Conservation (phyloP, 2,113 vertebrate species). For the Willisornis vidua region DNA sequence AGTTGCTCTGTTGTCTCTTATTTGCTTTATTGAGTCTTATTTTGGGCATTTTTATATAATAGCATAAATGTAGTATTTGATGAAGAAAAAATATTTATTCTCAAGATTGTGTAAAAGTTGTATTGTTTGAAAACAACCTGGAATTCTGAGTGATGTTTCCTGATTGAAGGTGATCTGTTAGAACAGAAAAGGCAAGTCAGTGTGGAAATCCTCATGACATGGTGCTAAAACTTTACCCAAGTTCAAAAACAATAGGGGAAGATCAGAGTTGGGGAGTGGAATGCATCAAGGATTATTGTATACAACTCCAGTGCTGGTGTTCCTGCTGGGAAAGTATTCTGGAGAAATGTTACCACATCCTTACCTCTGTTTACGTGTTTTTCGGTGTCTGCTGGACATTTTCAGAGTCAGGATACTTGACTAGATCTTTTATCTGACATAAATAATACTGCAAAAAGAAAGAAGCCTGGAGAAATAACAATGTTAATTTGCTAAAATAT, state of each 20-base stretch:
- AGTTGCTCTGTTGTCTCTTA: neutral
- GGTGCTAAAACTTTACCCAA: neutral
- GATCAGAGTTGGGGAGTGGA: neutral
- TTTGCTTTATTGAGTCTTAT: neutral
- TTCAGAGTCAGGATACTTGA: neutral
- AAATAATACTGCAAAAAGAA: neutral
- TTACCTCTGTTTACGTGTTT: neutral
- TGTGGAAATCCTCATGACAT: neutral
- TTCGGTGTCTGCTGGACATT: neutral
- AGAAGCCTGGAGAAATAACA: neutral
- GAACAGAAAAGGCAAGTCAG: neutral
- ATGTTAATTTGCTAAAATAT: neutral
- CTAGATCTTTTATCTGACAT: neutral
- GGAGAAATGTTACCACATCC: neutral
- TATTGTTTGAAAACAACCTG: neutral
- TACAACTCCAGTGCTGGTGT: neutral
- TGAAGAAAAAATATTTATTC: neutral
- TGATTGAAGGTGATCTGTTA: neutral
- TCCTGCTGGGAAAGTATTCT: neutral
- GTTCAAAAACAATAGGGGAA: neutral
- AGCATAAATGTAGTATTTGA: neutral
- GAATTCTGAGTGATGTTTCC: neutral
- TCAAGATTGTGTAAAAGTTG: neutral
- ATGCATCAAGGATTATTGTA: neutral
- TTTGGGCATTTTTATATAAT: neutral